Percentiles rank a stretch among this genome's conserved stretches.
phyloP scores from a whole-genome alignment of 2,888 invertebrate species.

The Drosophila subquinaria region DNA sequence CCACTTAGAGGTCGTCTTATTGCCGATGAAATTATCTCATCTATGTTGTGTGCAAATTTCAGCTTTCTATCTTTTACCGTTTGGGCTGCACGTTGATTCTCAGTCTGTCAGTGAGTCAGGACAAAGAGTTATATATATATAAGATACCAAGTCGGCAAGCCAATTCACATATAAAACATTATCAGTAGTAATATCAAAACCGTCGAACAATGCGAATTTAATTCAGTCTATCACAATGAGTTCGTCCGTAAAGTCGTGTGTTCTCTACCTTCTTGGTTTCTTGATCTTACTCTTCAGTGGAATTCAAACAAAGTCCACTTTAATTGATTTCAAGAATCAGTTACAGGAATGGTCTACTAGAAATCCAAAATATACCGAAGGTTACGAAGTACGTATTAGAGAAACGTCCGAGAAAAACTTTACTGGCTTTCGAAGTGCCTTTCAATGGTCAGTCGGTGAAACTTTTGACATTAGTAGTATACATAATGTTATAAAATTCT shows the following conservation, averaged over 20 bases:
- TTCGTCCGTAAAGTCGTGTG: background rate
- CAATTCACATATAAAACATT: background rate
- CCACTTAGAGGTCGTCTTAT: too few relatives aligned
- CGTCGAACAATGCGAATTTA: background rate
- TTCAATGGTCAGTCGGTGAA: conserved; percentile 26
- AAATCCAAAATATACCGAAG: background rate
- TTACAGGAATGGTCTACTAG: background rate
- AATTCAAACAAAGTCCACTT: background rate
- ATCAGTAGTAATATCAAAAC: background rate
- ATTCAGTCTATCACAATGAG: conserved; percentile 11
- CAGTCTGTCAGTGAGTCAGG: too few relatives aligned
- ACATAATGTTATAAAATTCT: conserved; percentile 7
- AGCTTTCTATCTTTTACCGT: too few relatives aligned
- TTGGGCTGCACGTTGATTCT: too few relatives aligned
- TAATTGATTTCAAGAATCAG: background rate
- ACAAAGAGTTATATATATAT: too few relatives aligned
- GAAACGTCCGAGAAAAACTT: background rate
- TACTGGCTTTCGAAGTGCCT: conserved; percentile 20
- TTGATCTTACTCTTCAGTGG: conserved; percentile 1
- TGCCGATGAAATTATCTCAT: too few relatives aligned
- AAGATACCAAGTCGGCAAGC: too few relatives aligned
- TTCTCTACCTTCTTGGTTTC: background rate
- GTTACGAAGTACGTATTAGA: background rate
- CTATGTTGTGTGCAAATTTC: too few relatives aligned
- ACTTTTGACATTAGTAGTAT: background rate